These are phyloP conservation scores for Esox niger DNA, from an alignment of 2,113 vertebrate species.

Conservation along the genomic window DNA sequence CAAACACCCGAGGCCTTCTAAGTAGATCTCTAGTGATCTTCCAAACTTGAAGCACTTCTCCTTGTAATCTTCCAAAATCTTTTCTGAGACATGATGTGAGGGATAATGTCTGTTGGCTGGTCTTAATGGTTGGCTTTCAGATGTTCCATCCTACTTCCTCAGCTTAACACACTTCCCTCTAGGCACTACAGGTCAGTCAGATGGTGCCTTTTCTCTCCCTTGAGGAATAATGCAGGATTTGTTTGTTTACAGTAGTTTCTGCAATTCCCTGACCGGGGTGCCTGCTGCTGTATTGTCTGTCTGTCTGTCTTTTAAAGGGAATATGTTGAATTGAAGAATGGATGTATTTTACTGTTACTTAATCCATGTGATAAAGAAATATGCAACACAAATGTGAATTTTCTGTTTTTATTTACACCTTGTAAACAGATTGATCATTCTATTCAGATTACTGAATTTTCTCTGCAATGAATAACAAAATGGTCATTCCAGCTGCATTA, in stretches of 20 bases:
- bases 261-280: too few species aligned
- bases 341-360: constrained; percentile 5
- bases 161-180: too few species aligned
- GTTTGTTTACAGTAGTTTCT: neutral
- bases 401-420: constrained; percentile 66
- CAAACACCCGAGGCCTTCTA: too few species aligned
- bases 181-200: too few species aligned
- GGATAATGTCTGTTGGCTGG: too few species aligned
- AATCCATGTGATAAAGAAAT: constrained; percentile 35
- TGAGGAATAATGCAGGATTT: neutral
- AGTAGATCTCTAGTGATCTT: too few species aligned
- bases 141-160: too few species aligned
- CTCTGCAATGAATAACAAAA: constrained; percentile 36
- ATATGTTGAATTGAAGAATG: neutral
- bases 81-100: too few species aligned
- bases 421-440: constrained; percentile 55
- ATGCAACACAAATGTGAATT: constrained; percentile 24
- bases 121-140: too few species aligned
- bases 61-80: too few species aligned
- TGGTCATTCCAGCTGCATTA: constrained; percentile 28
- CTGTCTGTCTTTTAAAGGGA: neutral
- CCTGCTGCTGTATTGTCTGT: neutral
- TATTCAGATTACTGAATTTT: constrained; percentile 37
- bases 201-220: too few species aligned
- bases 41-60: too few species aligned